Conservation (phyloP, 2,888 invertebrate species). For the Mactromeris polynyma region DNA sequence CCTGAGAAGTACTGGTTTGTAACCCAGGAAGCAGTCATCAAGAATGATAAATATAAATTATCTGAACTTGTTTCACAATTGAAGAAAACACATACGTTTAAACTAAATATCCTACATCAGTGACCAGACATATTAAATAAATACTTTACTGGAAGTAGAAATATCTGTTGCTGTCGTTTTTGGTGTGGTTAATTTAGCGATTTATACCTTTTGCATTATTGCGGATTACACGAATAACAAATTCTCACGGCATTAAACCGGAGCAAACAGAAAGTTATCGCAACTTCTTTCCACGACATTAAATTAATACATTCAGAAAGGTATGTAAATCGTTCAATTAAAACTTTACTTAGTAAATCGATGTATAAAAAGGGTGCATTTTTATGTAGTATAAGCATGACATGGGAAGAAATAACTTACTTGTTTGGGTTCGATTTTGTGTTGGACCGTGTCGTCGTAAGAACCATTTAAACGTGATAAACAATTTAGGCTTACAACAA, state of each 20-base stretch:
- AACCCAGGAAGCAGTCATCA: too few species aligned
- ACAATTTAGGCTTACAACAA: background rate
- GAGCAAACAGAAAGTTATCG: slow-evolving; percentile 24
- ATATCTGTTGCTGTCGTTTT: too few species aligned
- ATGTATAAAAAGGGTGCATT: background rate
- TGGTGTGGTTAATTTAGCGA: background rate
- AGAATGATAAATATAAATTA: too few species aligned
- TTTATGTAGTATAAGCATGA: background rate
- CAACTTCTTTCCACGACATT: background rate
- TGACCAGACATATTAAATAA: too few species aligned
- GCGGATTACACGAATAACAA: background rate
- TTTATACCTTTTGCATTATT: background rate
- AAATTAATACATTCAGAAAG: background rate
- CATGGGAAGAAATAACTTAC: background rate
- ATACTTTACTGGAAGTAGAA: too few species aligned
- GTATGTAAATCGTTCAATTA: background rate
- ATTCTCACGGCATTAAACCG: background rate
- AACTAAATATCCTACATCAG: too few species aligned
- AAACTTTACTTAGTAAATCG: background rate
- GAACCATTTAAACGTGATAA: background rate
- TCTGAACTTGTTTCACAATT: too few species aligned
- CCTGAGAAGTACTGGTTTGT: too few species aligned
- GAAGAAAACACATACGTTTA: too few species aligned
- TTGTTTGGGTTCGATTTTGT: background rate
- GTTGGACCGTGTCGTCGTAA: background rate